Conservation (phyloP, 2,113 vertebrate species). For the Trematomus loennbergii region DNA sequence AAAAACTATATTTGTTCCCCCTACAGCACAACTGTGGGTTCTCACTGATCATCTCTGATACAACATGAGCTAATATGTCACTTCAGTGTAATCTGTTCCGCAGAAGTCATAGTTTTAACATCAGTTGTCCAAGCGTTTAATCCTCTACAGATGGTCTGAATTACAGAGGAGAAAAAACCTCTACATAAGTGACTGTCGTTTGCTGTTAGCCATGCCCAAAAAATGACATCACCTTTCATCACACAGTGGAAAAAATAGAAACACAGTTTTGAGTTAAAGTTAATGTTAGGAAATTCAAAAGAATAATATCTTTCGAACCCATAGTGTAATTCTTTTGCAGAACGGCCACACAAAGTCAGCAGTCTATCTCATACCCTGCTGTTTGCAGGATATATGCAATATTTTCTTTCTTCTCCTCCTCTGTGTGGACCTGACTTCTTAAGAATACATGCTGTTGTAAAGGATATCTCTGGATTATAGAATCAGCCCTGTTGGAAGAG, state of each 20-base stretch:
- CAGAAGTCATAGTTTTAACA: slow-evolving; percentile 39
- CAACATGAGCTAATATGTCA: slow-evolving; percentile 39
- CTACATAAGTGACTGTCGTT: slow-evolving; percentile 36
- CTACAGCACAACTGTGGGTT: slow-evolving; percentile 11
- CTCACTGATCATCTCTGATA: slow-evolving; percentile 32
- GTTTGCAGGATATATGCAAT: slow-evolving; percentile 77
- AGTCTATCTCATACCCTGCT: slow-evolving; percentile 68
- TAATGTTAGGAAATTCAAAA: slow-evolving; percentile 33
- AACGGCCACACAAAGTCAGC: slow-evolving; percentile 70
- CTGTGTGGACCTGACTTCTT: slow-evolving; percentile 80
- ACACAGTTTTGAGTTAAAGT: slow-evolving; percentile 32
- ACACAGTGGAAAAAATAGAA: slow-evolving; percentile 20
- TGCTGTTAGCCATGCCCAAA: slow-evolving; percentile 32
- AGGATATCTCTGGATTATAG: slow-evolving; percentile 86
- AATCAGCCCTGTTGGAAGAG: slow-evolving; percentile 85
- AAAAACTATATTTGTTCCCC: slow-evolving; percentile 26
- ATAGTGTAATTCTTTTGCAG: slow-evolving; percentile 54
- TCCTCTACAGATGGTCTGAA: slow-evolving; percentile 51
- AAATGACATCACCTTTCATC: slow-evolving; percentile 46
- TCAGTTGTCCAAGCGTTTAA: slow-evolving; percentile 44
- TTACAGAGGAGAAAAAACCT: slow-evolving; percentile 48
- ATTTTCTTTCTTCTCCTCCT: slow-evolving; percentile 75
- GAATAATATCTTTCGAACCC: slow-evolving; percentile 48
- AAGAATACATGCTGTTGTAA: slow-evolving; percentile 83
- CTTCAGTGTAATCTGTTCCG: slow-evolving; percentile 12